Evolutionary conservation across 1,140 invertebrate species (phyloP), one percentile per base, ranked within the genome.

Genomic region (Drosophila mayri): DNA sequence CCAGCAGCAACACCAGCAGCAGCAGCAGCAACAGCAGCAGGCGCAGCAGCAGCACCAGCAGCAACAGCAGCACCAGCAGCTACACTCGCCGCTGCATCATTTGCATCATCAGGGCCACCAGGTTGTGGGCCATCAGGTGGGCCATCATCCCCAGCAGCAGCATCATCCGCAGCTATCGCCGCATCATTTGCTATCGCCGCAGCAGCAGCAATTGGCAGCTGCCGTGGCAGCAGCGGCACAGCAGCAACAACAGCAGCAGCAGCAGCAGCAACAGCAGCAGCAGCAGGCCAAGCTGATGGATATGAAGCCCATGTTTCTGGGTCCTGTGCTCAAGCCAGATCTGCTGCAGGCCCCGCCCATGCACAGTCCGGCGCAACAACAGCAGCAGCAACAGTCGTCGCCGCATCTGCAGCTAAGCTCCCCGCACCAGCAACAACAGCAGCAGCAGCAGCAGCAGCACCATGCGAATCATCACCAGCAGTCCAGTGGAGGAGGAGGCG

Each of bases 391-490:
- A 10, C 81, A 87, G 32, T 93, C 76, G 76, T 93, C 81, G 25
- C 81, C 79, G 63, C 87, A 86, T 58, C 40, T 67, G 22, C 66
- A 74, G 44, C 67, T 87, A 0, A 76, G 74, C 58, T 84, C 73
- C 37, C 84, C 75, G 44, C 90, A 91, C 28, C 88, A 76, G 52
- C 74, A 74, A n/a, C 79, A 81, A 41, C 79, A 78, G 20, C 41
- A n/a, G n/a, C 22, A 22, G 22, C 22, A 22, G 22, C 22, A 60
- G 14, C 91, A 93, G 70, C 92, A 93, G 43, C 92, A 93, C 40
- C 92, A 94, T 47, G 91, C 93, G 30, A 93, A 94, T 37, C 93
- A 94, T 20, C 92, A 93, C 38, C 92, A 63, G 75, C 79, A 83
- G 1, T 65, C 46, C 4, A n/a, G 61, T 11, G 74, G 54, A 1